Base-by-base conservation (phyloP, 2,113 vertebrate species). In the Dipodomys ordii region DNA sequence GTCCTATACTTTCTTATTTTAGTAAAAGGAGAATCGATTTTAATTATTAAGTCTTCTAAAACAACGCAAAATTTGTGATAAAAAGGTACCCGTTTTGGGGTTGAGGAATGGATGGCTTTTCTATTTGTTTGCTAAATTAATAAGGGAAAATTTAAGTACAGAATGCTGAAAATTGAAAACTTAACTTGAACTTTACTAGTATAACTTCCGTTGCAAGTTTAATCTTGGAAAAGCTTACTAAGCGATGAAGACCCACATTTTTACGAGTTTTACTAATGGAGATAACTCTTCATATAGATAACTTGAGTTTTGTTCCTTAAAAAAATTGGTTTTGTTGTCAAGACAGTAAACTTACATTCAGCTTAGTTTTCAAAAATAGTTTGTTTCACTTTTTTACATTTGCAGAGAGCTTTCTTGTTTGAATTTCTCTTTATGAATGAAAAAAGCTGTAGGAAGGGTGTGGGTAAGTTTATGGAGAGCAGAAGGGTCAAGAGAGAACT, bases 401-500 rank as follows among this genome's bases (percentile, higher is more conserved):
- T 96, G 80, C 78, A 97, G 93, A 96, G 96, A 95, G 88, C 96
- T 97, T 53, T 20, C 86, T 89, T 97, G 19, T 97, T 96, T 97
- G 93, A 96, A 95, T 98, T 96, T 94, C 89, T 98, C 95, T 96
- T 96, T 39, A 25, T 96, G 91, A 95, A 85, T 62, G 90, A 94
- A 97, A 96, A 98, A 89, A 95, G 95, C 83, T 94, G 92, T 91
- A 96, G 96, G 95, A 81, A 77, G 68, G 91, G 7, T 97, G 95
- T 97, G 92, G 97, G 96, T 97, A 79, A 81, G 95, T 97, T 98
- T 97, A 95, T 96, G 96, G 91, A 72, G 83, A 91, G 83, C 95
- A 97, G 85, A 97, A 95, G 87, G 95, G 94, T 97, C 83, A 88
- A 93, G 90, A 95, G 35, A 95, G 44, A 87, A 92, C 39, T 93